Evolutionary conservation across 2,113 vertebrate species (phyloP).

Genomic region (Poecile atricapillus): DNA sequence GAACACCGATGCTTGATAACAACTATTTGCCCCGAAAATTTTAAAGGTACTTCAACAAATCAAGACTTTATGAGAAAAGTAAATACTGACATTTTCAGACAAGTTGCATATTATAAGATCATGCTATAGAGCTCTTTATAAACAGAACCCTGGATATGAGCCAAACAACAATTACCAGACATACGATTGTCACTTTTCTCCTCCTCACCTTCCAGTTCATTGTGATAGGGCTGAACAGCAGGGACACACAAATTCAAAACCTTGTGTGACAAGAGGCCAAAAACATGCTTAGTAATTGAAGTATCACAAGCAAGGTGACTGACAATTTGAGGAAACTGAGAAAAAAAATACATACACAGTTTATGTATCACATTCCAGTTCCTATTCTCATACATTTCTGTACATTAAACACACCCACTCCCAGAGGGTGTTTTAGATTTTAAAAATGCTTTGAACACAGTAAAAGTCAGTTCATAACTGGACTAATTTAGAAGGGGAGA

Average conservation of each 20-base stretch:
- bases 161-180: background rate
- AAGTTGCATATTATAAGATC: background rate
- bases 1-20: background rate
- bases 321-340: background rate
- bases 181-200: background rate
- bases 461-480: background rate
- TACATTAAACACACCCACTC: background rate
- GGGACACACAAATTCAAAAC: background rate
- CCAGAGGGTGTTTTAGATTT: background rate
- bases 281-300: background rate
- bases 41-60: background rate
- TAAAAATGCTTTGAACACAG: background rate
- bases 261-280: background rate
- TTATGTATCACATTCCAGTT: background rate
- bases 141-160: background rate
- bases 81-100: background rate
- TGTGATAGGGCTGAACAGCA: background rate
- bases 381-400: background rate
- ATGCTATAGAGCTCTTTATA: background rate
- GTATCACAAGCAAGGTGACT: background rate
- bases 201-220: background rate
- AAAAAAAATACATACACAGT: background rate
- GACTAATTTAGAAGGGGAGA: background rate
- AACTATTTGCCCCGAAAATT: background rate
- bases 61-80: background rate